Evolutionary conservation across 2,113 vertebrate species (phyloP).

Genomic region (Eonycteris spelaea): DNA sequence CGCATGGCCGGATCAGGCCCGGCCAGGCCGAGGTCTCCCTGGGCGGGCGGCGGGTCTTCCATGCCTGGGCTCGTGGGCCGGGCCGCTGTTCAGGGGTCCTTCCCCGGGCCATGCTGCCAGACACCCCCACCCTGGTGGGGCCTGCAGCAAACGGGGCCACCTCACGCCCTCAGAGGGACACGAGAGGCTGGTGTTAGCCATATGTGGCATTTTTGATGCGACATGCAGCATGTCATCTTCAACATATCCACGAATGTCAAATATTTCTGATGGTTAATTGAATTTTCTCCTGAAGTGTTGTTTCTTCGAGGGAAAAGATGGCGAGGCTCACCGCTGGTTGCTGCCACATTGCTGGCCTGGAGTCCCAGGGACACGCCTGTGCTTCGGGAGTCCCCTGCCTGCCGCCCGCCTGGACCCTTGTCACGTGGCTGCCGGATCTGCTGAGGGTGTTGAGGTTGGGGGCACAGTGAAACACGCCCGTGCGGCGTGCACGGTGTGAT

Average conservation of each 20-base stretch:
- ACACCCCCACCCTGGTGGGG: too few species aligned
- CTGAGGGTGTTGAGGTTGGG: rapidly evolving
- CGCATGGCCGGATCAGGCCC: rapidly evolving
- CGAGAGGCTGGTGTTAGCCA: rapidly evolving
- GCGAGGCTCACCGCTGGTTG: neutral
- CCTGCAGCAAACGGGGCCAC: too few species aligned
- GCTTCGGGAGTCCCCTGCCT: too few species aligned
- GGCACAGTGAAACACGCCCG: too few species aligned
- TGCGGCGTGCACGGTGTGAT: rapidly evolving
- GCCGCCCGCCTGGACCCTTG: rapidly evolving
- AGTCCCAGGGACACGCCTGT: rapidly evolving
- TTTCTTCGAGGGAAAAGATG: neutral
- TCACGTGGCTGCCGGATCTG: rapidly evolving
- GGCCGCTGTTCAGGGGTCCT: too few species aligned
- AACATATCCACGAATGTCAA: rapidly evolving
- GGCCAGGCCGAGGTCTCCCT: rapidly evolving
- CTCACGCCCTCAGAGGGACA: neutral
- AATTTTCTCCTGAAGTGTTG: neutral
- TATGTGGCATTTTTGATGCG: too few species aligned
- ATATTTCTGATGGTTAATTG: neutral
- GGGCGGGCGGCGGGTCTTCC: rapidly evolving
- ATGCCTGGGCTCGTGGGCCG: too few species aligned
- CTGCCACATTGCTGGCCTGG: rapidly evolving
- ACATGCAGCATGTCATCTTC: rapidly evolving
- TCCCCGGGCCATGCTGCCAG: too few species aligned